phyloP scores from a whole-genome alignment of 2,113 vertebrate genomes.

The Struthio camelus region DNA sequence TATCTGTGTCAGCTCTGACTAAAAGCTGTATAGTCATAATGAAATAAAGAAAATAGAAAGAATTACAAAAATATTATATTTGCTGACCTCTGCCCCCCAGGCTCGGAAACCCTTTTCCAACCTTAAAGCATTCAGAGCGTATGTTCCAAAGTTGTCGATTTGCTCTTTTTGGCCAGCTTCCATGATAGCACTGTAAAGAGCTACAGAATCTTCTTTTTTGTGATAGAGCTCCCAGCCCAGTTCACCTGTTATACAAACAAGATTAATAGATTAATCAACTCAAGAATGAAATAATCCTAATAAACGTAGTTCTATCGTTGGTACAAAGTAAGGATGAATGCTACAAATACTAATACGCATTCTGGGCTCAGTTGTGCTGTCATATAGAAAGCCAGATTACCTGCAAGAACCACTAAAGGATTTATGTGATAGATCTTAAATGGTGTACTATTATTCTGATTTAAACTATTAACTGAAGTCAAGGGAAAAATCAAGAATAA shows the following conservation, averaged over 20 bases:
- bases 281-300: background rate
- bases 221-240: slow-evolving; percentile 97
- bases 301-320: background rate
- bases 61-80: background rate
- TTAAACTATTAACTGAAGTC: background rate
- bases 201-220: slow-evolving; percentile 80
- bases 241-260: slow-evolving; percentile 81
- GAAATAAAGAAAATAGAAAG: background rate
- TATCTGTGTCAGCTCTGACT: background rate
- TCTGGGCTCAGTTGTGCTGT: background rate
- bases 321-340: background rate
- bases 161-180: slow-evolving; percentile 89
- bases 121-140: slow-evolving; percentile 88
- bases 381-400: background rate
- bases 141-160: slow-evolving; percentile 93
- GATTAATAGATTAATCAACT: background rate
- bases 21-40: background rate
- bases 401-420: background rate
- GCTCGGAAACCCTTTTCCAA: slow-evolving; percentile 96
- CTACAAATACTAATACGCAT: background rate
- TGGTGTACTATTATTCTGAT: background rate
- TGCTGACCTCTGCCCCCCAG: slow-evolving; percentile 94
- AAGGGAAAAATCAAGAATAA: background rate
- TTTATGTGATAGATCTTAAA: background rate
- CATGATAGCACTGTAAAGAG: slow-evolving; percentile 87